Conservation (phyloP, 2,113 vertebrate genomes). For the Menidia beryllina region DNA sequence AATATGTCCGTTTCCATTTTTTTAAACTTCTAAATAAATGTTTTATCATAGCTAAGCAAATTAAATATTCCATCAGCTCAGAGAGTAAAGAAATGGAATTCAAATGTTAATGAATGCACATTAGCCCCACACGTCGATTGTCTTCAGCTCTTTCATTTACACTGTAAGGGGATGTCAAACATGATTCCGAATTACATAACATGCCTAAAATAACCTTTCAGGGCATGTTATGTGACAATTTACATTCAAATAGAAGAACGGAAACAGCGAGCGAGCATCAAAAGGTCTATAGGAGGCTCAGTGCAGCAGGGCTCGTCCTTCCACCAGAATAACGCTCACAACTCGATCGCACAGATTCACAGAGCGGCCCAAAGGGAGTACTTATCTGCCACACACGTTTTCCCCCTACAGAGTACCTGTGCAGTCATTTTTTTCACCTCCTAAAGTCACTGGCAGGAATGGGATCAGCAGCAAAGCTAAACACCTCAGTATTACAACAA, state of each 20-base stretch:
- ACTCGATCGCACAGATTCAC: constrained; percentile 25
- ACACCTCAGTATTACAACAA: background rate
- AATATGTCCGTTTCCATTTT: background rate
- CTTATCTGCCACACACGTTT: constrained; percentile 34
- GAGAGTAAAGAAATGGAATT: background rate
- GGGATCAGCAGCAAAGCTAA: background rate
- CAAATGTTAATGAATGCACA: background rate
- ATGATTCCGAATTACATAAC: constrained; percentile 51
- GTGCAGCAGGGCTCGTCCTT: constrained; percentile 42
- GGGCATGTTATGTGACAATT: constrained; percentile 41
- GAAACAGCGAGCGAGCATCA: constrained; percentile 57
- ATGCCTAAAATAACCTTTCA: constrained; percentile 43
- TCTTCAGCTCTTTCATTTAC: constrained; percentile 30
- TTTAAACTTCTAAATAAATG: background rate
- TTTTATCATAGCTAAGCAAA: constrained; percentile 2
- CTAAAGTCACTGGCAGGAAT: background rate
- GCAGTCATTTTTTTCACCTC: background rate
- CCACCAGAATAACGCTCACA: constrained; percentile 30
- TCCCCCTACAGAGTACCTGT: constrained; percentile 1
- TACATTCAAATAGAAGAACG: constrained; percentile 40
- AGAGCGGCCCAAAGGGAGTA: constrained; percentile 10
- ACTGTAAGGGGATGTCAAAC: constrained; percentile 44
- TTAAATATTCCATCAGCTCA: background rate
- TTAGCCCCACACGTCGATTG: background rate
- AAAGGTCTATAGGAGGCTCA: constrained; percentile 50